Evolutionary conservation across 2,113 vertebrate species (phyloP), one percentile per base, ranked within the genome.

Genomic region (Chaetodon trifascialis): DNA sequence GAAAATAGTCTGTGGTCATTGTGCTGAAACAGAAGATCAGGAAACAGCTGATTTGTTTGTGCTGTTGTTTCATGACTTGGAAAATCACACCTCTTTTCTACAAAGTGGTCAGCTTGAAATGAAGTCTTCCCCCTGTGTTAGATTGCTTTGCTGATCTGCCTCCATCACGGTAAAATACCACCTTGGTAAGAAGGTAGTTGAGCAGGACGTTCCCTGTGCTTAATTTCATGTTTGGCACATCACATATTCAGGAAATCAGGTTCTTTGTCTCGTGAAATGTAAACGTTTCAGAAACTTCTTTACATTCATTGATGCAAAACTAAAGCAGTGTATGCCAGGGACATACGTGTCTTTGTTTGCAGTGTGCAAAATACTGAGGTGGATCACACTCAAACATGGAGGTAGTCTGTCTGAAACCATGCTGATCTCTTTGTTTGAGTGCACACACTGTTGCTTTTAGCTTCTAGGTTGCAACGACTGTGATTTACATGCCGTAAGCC

Each of bases 391-490:
- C 58, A 36, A 17, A 51, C 11, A 47, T 56, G 60, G 78, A 89
- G 82, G 84, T 86, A 85, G 85, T 65, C 54, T 55, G 49, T 67
- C 65, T 72, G 30, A 30, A 25, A 68, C 36, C 11, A 4, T 49
- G 12, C 30, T 49, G 14, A 21, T 54, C 34, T 59, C 34, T 58
- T 1, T 30, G 38, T 65, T 46, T 0, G 36, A 67, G 10, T 34
- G 11, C 46, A 68, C 54, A 17, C 73, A 75, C 25, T 67, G 52
- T 67, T 55, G 51, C 38, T 46, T 80, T 66, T 60, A 66, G 11
- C 11, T 46, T 71, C 30, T 21, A 10, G 23, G 3, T 23, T 60
- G 4, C 42, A 17, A 16, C 25, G 21, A 62, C 78, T 62, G 25
- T 76, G 54, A 73, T 12, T 47, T 82, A 7, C 5, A 15, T 51